These are phyloP conservation scores for Torymus auratus DNA, from an alignment of 2,888 invertebrate species.

Conservation along the genomic window DNA sequence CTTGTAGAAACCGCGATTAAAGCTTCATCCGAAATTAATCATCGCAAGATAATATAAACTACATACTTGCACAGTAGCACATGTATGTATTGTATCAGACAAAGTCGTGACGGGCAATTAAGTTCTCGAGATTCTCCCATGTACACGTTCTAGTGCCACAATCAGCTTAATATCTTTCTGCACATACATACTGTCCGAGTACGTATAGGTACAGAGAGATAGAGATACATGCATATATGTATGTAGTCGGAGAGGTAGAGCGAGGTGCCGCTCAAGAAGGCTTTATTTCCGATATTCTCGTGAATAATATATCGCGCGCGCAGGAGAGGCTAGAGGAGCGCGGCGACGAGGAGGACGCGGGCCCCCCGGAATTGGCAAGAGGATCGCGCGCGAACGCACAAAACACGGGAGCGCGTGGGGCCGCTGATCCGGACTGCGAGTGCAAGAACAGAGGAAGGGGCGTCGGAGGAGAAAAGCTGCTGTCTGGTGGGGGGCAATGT, in stretches of 20 bases:
- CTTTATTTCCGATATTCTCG: constrained; percentile 41
- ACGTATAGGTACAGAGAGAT: neutral
- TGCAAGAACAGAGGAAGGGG: constrained; percentile 10
- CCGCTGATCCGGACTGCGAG: constrained; percentile 26
- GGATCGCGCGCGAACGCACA: constrained; percentile 11
- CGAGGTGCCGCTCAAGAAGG: neutral
- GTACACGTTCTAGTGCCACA: constrained; percentile 2
- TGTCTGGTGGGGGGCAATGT: neutral
- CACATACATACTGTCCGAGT: neutral
- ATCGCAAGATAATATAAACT: too few species aligned
- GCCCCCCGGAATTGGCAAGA: constrained; percentile 21
- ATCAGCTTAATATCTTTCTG: too few species aligned
- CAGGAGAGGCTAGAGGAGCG: too few species aligned
- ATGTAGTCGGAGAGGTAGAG: neutral
- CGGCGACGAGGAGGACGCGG: neutral
- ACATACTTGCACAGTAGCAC: neutral
- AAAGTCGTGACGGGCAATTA: constrained; percentile 41
- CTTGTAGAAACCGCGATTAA: too few species aligned
- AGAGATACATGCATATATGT: neutral
- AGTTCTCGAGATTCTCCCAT: constrained; percentile 23
- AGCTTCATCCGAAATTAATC: too few species aligned
- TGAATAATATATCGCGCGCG: constrained; percentile 52
- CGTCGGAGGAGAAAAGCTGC: neutral
- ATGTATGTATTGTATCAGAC: neutral
- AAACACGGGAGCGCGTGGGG: constrained; percentile 23